Percentiles rank a stretch among this genome's conserved stretches.
phyloP scores from a whole-genome alignment of 37 sponge, comb jelly and placozoan genomes.

The Diacarnus erythraeanus region DNA sequence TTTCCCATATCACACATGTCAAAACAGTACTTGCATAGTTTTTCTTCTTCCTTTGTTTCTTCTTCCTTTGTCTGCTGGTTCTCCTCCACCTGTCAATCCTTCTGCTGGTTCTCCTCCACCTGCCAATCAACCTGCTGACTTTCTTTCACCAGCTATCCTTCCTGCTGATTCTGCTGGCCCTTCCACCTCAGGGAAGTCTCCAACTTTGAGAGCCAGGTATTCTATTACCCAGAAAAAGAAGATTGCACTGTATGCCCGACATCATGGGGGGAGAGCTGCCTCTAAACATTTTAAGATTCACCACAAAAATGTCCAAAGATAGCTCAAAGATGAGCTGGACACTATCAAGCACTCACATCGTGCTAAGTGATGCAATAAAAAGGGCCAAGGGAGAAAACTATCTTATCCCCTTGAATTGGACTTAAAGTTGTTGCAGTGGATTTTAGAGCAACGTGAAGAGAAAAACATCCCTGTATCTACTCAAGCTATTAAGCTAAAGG shows the following conservation, averaged over 20 bases:
- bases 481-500: slow-evolving; percentile 9
- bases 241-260: slow-evolving; percentile 15
- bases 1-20: too few species aligned
- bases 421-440: slow-evolving; percentile 8
- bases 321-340: slow-evolving; percentile 7
- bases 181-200: neutral
- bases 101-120: neutral
- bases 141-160: neutral
- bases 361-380: slow-evolving; percentile 1
- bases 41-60: neutral
- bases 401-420: slow-evolving; percentile 15
- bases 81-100: neutral
- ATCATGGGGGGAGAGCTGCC: slow-evolving; percentile 15
- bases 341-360: slow-evolving; percentile 5
- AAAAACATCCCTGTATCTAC: slow-evolving; percentile 9
- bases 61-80: neutral
- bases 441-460: slow-evolving; percentile 14
- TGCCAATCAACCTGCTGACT: neutral
- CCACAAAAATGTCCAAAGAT: slow-evolving; percentile 20
- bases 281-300: slow-evolving; percentile 4
- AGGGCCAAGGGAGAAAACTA: slow-evolving; percentile 14
- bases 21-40: neutral
- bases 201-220: slow-evolving; percentile 1
- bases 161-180: neutral
- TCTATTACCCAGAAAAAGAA: slow-evolving; percentile 11